Evolutionary conservation across 1,140 invertebrate genomes (phyloP), one percentile per base, ranked within the genome.

Genomic region (Ips nitidus): DNA sequence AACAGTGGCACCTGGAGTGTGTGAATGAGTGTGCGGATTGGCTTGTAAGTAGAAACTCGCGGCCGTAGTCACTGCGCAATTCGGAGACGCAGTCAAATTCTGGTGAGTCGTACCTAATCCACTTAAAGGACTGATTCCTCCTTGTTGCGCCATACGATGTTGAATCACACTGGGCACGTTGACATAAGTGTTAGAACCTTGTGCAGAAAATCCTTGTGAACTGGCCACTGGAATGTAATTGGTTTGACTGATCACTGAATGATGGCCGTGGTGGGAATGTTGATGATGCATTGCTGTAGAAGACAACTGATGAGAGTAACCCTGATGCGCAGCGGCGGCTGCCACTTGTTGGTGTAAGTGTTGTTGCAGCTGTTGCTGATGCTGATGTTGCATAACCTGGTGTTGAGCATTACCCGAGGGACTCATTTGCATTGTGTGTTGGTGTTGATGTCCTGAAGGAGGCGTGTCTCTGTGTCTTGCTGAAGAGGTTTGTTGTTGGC

Each of bases 41-140:
- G 85, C 80, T 74, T 88, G 88, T 22, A 88, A 84, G 73, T 89
- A 90, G 73, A 89, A 90, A 75, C 88, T 89, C 1, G 86, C 85
- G 0, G 86, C 83, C 0, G 84, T 83, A 42, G 85, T 85, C 41
- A 85, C 86, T 1, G 88, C 83, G 71, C 86, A 87, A 38, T 83
- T 81, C 7, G 84, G 80, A 2, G 83, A 82, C 43, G 82, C 80
- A 36, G 81, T 80, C 50, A 84, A 74, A 41, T 83, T 82, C 70
- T 85, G 83, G 68, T 84, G 82, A 7, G 79, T 75, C 41, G 82
- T 78, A 7, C 81, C 66, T 3, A 82, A 73, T 41, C 79, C 76
- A 73, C 81, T 79, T 50, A 81, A 74, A 5, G 79, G 73, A 42
- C 74, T 70, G 39, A 73, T 59, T 39, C 63, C 74, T 38, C 64